Percentiles rank a stretch among this genome's conserved stretches.
phyloP scores from a whole-genome alignment of 2,113 vertebrate genomes.

The Procavia capensis region DNA sequence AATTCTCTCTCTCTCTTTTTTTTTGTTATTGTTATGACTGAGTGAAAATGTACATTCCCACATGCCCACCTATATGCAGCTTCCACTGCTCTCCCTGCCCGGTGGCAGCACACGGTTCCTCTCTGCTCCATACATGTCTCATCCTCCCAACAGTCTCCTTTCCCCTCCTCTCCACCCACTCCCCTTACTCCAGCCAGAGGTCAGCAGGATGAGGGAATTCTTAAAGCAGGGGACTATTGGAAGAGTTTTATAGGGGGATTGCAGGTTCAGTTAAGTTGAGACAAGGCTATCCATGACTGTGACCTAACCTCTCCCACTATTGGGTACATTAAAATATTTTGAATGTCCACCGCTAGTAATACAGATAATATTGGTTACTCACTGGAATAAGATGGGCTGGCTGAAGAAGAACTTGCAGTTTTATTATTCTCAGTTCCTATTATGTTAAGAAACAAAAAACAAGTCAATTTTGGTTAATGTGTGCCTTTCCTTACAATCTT shows the following conservation, averaged over 20 bases:
- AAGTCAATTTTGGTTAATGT: background rate
- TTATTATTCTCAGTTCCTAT: conserved; percentile 23
- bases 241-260: conserved; percentile 10
- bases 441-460: conserved; percentile 64
- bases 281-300: background rate
- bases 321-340: background rate
- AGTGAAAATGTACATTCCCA: too few species aligned
- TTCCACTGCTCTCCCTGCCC: too few species aligned
- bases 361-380: conserved; percentile 77
- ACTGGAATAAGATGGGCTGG: conserved; percentile 82
- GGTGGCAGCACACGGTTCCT: too few species aligned
- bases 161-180: too few species aligned
- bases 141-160: too few species aligned
- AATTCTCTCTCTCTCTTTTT: too few species aligned
- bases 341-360: background rate
- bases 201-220: too few species aligned
- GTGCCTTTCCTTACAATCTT: background rate
- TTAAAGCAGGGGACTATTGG: conserved; percentile 29
- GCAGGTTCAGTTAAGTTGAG: background rate
- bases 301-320: background rate
- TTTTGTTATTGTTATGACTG: too few species aligned
- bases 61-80: too few species aligned
- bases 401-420: background rate
- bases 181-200: too few species aligned
- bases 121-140: too few species aligned